These are phyloP conservation scores for Sepioteuthis lessoniana DNA, from an alignment of 2,888 invertebrate genomes.

Conservation along the genomic window DNA sequence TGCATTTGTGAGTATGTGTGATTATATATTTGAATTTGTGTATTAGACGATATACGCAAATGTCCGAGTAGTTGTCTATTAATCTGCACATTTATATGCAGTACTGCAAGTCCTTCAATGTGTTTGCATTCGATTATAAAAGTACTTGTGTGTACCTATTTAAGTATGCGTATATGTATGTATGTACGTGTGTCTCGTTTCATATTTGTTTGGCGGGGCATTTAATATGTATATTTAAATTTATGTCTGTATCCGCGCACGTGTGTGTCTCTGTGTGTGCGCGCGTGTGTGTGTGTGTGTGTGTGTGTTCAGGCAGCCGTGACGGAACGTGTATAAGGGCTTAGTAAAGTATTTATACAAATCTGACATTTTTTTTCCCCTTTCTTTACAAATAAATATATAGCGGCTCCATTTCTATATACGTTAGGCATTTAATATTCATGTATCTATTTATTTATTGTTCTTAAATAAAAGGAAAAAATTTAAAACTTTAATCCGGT, in stretches of 20 bases:
- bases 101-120: too few relatives aligned
- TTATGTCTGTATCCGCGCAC: not conserved
- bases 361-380: not conserved
- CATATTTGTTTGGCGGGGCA: not conserved
- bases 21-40: too few relatives aligned
- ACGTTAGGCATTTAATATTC: not conserved
- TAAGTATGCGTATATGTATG: not conserved
- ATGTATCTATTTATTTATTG: not conserved
- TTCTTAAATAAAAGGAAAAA: not conserved
- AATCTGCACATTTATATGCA: too few relatives aligned
- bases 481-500: not conserved
- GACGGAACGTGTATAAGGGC: slow-evolving; percentile 21
- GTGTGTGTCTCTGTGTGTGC: not conserved
- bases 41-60: too few relatives aligned
- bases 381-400: slow-evolving; percentile 1
- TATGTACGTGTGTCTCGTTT: not conserved
- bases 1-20: too few relatives aligned
- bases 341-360: slow-evolving; percentile 20
- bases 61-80: too few relatives aligned
- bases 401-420: not conserved
- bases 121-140: too few relatives aligned
- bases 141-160: not conserved
- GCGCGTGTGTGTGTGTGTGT: not conserved
- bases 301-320: not conserved
- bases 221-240: not conserved